phyloP scores from a whole-genome alignment of 2,888 invertebrate genomes.

The Habrosyne pyritoides region DNA sequence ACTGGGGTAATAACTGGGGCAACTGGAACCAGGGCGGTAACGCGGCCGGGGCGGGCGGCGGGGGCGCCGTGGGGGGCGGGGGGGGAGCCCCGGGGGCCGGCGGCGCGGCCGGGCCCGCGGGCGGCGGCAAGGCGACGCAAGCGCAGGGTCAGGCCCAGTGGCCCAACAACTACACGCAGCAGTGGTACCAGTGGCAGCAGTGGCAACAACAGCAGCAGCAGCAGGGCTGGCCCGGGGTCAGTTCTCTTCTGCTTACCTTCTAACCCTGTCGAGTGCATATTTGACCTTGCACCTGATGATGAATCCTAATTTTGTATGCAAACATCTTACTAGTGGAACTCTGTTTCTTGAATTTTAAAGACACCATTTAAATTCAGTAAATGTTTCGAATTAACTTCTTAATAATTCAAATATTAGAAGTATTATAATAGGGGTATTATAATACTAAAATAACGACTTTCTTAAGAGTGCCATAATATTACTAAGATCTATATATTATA shows the following conservation, averaged over 20 bases:
- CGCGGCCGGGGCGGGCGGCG: conserved; percentile 17
- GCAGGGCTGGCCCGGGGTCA: conserved; percentile 67
- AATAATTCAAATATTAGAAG: too few relatives aligned
- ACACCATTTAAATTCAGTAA: too few relatives aligned
- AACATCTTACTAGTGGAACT: too few relatives aligned
- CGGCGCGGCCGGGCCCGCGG: not conserved
- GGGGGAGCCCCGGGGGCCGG: conserved; percentile 26
- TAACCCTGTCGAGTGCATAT: not conserved
- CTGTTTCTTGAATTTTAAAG: too few relatives aligned
- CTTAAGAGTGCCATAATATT: too few relatives aligned
- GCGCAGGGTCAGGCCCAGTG: conserved; percentile 47
- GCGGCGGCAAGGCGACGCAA: conserved; percentile 5
- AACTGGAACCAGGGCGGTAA: conserved; percentile 54
- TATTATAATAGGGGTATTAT: too few relatives aligned
- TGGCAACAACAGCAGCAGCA: conserved; percentile 78
- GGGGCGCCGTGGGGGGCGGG: conserved; percentile 24
- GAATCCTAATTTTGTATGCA: too few relatives aligned
- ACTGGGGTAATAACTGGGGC: conserved; percentile 64
- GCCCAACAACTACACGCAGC: conserved; percentile 68
- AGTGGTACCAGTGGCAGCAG: conserved; percentile 81
- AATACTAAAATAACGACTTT: too few relatives aligned
- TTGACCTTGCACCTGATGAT: too few relatives aligned
- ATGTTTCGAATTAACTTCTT: too few relatives aligned
- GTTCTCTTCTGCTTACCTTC: conserved; percentile 11
- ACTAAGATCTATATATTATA: too few relatives aligned